Evolutionary conservation across 2,797 vertebrate genomes (phyloP).

Genomic region (Fistularia tabacaria): DNA sequence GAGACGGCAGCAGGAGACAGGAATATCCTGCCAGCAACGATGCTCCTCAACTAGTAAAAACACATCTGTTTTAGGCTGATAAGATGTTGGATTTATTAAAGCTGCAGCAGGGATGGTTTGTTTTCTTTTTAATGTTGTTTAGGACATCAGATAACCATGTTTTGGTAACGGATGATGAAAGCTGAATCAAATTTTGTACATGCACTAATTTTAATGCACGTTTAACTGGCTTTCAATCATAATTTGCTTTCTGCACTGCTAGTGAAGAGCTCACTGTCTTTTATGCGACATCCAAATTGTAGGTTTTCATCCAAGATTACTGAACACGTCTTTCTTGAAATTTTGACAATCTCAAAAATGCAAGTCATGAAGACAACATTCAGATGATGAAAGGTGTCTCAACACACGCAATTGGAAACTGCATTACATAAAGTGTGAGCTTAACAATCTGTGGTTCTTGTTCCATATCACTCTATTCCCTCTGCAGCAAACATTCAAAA

Average conservation of each 20-base stretch:
- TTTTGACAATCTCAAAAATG: slow-evolving; percentile 2
- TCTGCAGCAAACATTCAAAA: too few species aligned
- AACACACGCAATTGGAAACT: slow-evolving; percentile 12
- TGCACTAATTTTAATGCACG: neutral
- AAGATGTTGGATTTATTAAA: slow-evolving; percentile 33
- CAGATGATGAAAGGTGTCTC: neutral
- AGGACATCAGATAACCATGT: slow-evolving; percentile 18
- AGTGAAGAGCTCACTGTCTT: neutral
- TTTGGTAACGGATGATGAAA: slow-evolving; percentile 1
- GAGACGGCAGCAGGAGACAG: slow-evolving; percentile 36
- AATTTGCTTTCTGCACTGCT: neutral
- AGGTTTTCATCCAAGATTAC: neutral
- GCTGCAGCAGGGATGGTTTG: slow-evolving; percentile 1
- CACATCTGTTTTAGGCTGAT: slow-evolving; percentile 39
- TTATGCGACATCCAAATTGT: neutral
- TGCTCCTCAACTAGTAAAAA: slow-evolving; percentile 34
- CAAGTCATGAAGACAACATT: neutral
- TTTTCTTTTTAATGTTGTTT: slow-evolving; percentile 13
- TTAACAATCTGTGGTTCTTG: too few species aligned
- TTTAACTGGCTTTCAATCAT: slow-evolving; percentile 9
- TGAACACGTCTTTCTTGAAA: neutral
- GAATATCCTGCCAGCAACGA: slow-evolving; percentile 35
- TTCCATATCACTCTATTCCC: too few species aligned
- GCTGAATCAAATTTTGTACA: slow-evolving; percentile 17
- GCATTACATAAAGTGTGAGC: slow-evolving; percentile 7